A percentile compares a stretch with the other conserved stretches of the same genome.
Evolutionary conservation across 2,888 invertebrate species (phyloP).

Genomic region (Neuroscelio doddi): DNA sequence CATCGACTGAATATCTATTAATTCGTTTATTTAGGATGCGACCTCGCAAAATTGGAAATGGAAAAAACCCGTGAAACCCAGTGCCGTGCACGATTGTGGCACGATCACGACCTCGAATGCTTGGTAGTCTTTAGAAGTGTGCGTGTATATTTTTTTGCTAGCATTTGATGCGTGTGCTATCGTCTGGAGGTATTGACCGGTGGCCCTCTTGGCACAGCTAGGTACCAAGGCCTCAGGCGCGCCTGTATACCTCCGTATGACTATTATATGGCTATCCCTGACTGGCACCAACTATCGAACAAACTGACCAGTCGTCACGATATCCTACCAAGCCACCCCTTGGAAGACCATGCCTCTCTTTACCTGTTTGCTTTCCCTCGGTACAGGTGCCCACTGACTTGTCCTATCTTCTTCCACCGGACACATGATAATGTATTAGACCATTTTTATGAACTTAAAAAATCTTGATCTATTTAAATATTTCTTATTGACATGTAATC

Average conservation of each 20-base stretch:
- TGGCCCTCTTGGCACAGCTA: slow-evolving; percentile 71
- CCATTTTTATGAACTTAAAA: slow-evolving; percentile 7
- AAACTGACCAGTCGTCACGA: slow-evolving; percentile 73
- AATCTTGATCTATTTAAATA: too few relatives aligned
- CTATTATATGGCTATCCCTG: slow-evolving; percentile 65
- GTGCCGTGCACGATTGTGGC: slow-evolving; percentile 42
- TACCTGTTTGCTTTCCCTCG: slow-evolving; percentile 47
- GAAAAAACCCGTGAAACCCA: slow-evolving; percentile 33
- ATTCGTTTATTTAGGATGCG: not conserved
- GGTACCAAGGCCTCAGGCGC: slow-evolving; percentile 69
- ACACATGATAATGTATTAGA: not conserved
- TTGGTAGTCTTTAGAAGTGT: slow-evolving; percentile 29
- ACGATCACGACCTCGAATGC: slow-evolving; percentile 19
- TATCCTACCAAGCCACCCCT: slow-evolving; percentile 57
- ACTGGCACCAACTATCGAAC: slow-evolving; percentile 72
- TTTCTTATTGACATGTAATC: too few relatives aligned
- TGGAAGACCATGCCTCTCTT: slow-evolving; percentile 39
- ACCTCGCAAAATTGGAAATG: slow-evolving; percentile 4
- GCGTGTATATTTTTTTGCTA: slow-evolving; percentile 41
- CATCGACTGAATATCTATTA: not conserved
- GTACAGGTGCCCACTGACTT: slow-evolving; percentile 33
- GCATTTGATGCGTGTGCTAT: slow-evolving; percentile 54
- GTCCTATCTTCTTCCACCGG: slow-evolving; percentile 3
- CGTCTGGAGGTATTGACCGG: slow-evolving; percentile 71
- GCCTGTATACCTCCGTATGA: slow-evolving; percentile 50